phyloP scores from a whole-genome alignment of 2,888 invertebrate species.

The Steinernema scapterisci region DNA sequence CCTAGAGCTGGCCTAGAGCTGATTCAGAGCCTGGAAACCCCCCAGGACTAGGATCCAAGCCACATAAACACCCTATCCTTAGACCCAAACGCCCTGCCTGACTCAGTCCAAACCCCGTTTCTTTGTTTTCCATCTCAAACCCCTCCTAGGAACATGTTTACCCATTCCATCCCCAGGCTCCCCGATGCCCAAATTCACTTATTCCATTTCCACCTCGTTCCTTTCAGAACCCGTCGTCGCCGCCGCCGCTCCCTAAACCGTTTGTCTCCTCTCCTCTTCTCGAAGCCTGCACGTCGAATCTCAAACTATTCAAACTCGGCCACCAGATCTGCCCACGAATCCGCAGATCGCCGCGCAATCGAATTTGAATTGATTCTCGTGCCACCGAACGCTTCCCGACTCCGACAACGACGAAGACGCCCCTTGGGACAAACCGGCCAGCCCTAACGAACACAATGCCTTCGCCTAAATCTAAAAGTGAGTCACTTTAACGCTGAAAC shows the following conservation, averaged over 20 bases:
- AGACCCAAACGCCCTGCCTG: no score
- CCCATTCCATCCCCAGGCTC: no score
- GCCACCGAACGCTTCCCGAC: conserved; percentile 1
- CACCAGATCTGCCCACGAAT: conserved; percentile 28
- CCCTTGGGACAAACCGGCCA: not conserved
- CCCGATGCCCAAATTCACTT: not conserved
- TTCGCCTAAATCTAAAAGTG: conserved; percentile 11
- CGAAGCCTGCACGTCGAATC: conserved; percentile 6
- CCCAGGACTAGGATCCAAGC: no score
- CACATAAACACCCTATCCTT: no score
- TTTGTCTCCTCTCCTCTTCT: not conserved
- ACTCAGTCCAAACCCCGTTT: no score
- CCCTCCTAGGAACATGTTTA: no score
- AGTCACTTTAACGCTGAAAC: not conserved
- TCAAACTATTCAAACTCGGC: conserved; percentile 30
- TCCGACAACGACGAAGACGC: not conserved
- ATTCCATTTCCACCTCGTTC: not conserved
- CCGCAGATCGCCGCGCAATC: conserved; percentile 33
- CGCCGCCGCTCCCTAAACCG: not conserved
- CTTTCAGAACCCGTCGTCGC: not conserved
- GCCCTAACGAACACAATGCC: not conserved
- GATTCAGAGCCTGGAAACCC: no score
- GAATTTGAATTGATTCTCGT: conserved; percentile 33
- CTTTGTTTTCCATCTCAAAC: no score
- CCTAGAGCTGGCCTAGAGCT: no score